These are phyloP conservation scores for Pogonocichla stellata DNA, from an alignment of 2,113 vertebrate species.

Conservation along the genomic window DNA sequence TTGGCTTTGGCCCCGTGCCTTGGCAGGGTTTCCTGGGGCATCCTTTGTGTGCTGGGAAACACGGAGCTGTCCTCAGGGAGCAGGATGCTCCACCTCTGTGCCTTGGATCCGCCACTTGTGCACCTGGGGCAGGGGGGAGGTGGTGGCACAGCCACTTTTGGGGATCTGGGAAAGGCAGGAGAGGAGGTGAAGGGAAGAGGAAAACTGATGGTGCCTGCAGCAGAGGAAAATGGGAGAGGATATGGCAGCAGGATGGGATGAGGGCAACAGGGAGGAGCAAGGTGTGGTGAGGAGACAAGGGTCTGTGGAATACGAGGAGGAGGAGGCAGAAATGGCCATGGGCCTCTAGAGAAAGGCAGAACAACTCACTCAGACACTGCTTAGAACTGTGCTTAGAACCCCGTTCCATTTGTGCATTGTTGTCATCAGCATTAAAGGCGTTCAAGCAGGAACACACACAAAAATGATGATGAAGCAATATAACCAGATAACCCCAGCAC, in stretches of 20 bases:
- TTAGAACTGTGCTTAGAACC: neutral
- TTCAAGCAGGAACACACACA: neutral
- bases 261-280: neutral
- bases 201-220: neutral
- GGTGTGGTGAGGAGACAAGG: neutral
- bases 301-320: neutral
- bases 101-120: accelerated
- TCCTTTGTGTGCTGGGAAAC: neutral
- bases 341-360: neutral
- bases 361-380: neutral
- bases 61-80: accelerated
- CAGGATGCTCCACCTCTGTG: accelerated
- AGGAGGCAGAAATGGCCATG: neutral
- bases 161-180: neutral
- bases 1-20: neutral
- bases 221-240: neutral
- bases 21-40: neutral
- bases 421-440: neutral
- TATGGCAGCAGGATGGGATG: accelerated
- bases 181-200: neutral
- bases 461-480: neutral
- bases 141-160: neutral
- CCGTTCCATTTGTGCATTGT: neutral
- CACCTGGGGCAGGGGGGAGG: neutral
- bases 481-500: neutral